A percentile compares a stretch with the other conserved stretches of the same genome.
These are phyloP conservation scores for Oasisia sp. DNA, from an alignment of 2,888 invertebrate species.

Conservation along the genomic window DNA sequence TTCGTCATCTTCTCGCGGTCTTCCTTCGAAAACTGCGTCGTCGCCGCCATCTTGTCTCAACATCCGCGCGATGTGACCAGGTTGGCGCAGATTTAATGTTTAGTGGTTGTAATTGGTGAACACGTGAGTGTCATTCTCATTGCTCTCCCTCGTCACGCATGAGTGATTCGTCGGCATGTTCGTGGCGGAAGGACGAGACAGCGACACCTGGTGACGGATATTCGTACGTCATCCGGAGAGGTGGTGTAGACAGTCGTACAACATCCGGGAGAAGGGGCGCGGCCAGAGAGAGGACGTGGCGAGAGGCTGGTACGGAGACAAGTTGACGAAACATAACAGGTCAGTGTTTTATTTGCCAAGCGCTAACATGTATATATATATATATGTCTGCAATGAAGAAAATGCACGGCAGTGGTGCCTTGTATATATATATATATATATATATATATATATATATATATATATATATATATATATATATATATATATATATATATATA, in stretches of 20 bases:
- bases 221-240: not conserved
- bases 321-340: not conserved
- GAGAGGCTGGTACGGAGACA: not conserved
- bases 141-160: not conserved
- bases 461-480: not conserved
- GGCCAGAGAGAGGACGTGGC: not conserved
- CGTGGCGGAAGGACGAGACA: not conserved
- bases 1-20: conserved; percentile 5
- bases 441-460: not conserved
- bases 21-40: not conserved
- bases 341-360: not conserved
- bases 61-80: not conserved
- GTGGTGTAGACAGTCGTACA: not conserved
- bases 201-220: not conserved
- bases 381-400: no score
- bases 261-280: not conserved
- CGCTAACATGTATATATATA: not conserved
- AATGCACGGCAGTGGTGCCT: no score
- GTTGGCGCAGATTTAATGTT: not conserved
- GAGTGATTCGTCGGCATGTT: not conserved
- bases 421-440: not conserved
- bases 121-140: not conserved
- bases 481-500: not conserved
- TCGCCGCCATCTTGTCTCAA: not conserved
- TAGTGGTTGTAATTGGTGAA: not conserved